Evolutionary conservation across 2,797 vertebrate species (phyloP).

Genomic region (Sarcophilus harrisii): DNA sequence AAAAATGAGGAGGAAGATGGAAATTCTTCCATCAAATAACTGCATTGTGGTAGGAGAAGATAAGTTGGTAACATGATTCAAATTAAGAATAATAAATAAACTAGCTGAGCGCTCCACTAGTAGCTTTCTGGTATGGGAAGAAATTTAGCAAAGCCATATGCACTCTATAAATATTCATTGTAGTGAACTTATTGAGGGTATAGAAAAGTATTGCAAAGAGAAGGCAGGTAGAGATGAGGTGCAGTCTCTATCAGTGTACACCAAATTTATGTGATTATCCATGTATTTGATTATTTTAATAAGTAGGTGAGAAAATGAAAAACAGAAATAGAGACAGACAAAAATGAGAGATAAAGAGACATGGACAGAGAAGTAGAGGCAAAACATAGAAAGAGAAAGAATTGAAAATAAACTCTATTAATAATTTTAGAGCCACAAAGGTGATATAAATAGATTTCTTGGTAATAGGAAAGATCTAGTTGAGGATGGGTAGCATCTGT

Average conservation of each 20-base stretch:
- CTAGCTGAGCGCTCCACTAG: neutral
- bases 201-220: neutral
- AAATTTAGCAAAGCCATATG: neutral
- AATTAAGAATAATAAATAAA: neutral
- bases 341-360: neutral
- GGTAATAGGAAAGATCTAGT: neutral
- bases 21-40: neutral
- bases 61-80: neutral
- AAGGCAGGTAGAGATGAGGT: neutral
- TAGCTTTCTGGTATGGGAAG: neutral
- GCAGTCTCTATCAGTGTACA: neutral
- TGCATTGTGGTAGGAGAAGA: neutral
- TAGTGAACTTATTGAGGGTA: neutral
- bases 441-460: neutral
- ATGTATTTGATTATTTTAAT: neutral
- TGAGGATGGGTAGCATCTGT: neutral
- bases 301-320: neutral
- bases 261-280: neutral
- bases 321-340: neutral
- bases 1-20: neutral
- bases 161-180: neutral
- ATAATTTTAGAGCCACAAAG: neutral
- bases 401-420: neutral
- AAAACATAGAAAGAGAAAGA: neutral
- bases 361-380: neutral